Evolutionary conservation across 2,888 invertebrate genomes (phyloP).

Genomic region (Pammene aurita): DNA sequence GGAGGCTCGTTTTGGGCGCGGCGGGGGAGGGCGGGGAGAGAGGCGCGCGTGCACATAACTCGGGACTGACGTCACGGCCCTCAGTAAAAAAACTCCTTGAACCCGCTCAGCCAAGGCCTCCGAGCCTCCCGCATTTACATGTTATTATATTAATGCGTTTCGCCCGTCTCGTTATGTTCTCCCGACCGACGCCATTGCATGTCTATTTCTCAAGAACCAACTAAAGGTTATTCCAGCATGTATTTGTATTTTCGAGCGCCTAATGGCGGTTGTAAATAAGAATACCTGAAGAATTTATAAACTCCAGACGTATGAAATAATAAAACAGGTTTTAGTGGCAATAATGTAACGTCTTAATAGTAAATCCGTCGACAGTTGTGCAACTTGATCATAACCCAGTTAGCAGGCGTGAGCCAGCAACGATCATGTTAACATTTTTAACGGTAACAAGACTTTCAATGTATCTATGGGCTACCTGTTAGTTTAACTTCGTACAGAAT

Average conservation of each 20-base stretch:
- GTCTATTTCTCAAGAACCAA: slow-evolving; percentile 44
- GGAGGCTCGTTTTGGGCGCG: slow-evolving; percentile 66
- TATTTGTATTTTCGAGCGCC: slow-evolving; percentile 43
- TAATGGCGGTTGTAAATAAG: slow-evolving; percentile 30
- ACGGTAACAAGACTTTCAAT: slow-evolving; percentile 33
- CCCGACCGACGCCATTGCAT: slow-evolving; percentile 45
- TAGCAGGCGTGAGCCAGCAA: slow-evolving; percentile 34
- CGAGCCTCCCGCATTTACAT: slow-evolving; percentile 67
- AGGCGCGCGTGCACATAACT: slow-evolving; percentile 74
- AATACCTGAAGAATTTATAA: slow-evolving; percentile 38
- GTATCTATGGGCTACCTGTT: slow-evolving; percentile 27
- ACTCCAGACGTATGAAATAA: slow-evolving; percentile 40
- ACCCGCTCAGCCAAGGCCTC: slow-evolving; percentile 75
- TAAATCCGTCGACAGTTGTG: slow-evolving; percentile 41
- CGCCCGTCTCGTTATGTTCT: slow-evolving; percentile 53
- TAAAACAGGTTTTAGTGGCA: slow-evolving; percentile 41
- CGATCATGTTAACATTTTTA: slow-evolving; percentile 39
- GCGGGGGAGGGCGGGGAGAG: slow-evolving; percentile 43
- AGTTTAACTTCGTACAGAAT: slow-evolving; percentile 10
- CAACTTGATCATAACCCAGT: slow-evolving; percentile 42
- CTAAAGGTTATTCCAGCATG: slow-evolving; percentile 45
- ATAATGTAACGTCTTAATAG: slow-evolving; percentile 41
- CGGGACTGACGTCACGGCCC: slow-evolving; percentile 74
- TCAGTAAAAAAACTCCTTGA: slow-evolving; percentile 73
- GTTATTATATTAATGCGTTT: slow-evolving; percentile 60